Evolutionary conservation across 2,797 vertebrate species (phyloP).

Genomic region (Rhynchonycteris naso): DNA sequence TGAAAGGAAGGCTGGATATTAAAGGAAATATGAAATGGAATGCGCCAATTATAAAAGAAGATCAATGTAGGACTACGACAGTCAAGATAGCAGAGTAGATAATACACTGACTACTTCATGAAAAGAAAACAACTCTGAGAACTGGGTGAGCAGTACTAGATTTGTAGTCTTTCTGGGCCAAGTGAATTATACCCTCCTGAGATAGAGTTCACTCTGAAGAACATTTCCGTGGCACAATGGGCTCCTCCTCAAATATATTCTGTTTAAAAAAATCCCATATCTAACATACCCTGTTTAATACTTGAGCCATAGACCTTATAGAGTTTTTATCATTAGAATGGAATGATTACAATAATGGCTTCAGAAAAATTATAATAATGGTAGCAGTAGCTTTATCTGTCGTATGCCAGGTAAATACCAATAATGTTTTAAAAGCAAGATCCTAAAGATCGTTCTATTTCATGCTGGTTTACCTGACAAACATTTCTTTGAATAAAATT

Average conservation of each 20-base stretch:
- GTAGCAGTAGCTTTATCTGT: not conserved
- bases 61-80: not conserved
- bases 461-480: not conserved
- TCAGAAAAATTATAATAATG: constrained; percentile 25
- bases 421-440: not conserved
- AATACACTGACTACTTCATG: not conserved
- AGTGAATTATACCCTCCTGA: not conserved
- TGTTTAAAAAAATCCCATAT: not conserved
- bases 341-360: not conserved
- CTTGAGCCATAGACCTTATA: not conserved
- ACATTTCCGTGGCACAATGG: not conserved
- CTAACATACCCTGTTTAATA: not conserved
- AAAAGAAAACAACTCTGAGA: not conserved
- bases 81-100: not conserved
- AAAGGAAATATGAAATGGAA: not conserved
- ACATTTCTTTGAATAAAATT: constrained; percentile 37
- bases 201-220: not conserved
- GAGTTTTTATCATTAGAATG: not conserved
- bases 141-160: not conserved
- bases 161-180: not conserved
- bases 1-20: not conserved
- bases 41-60: not conserved
- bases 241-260: not conserved
- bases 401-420: not conserved
- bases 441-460: not conserved